phyloP scores from a whole-genome alignment of 2,888 invertebrate genomes.

The Trissolcus japonicus region DNA sequence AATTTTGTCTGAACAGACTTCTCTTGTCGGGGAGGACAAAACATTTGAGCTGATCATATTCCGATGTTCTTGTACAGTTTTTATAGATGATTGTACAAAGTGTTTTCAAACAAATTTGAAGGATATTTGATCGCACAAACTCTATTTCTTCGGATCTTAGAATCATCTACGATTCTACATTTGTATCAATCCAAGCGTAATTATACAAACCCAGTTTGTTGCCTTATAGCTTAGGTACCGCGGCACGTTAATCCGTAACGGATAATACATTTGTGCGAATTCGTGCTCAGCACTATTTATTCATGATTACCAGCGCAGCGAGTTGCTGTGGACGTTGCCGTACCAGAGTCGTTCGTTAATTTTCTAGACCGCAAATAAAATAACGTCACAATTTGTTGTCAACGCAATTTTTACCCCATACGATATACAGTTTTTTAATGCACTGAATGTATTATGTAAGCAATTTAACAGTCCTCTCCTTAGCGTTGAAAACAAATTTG shows the following conservation, averaged over 20 bases:
- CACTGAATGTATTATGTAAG: no score
- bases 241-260: constrained; percentile 31
- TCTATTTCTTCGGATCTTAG: neutral
- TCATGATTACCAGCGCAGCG: constrained; percentile 32
- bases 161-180: constrained; percentile 2
- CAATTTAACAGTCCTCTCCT: neutral
- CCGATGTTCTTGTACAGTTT: no score
- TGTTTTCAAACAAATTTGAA: no score
- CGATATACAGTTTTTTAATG: no score
- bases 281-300: constrained; percentile 24
- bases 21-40: no score
- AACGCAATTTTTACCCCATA: constrained; percentile 8
- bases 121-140: neutral
- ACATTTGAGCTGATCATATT: no score
- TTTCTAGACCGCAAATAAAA: constrained; percentile 33
- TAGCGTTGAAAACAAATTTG: no score
- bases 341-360: constrained; percentile 34
- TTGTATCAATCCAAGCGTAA: constrained; percentile 33
- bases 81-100: no score
- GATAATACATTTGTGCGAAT: constrained; percentile 31
- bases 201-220: constrained; percentile 28
- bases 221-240: constrained; percentile 15
- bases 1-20: no score
- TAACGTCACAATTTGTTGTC: constrained; percentile 30
- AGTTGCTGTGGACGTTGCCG: constrained; percentile 20